These are phyloP conservation scores for Drusus annulatus DNA, from an alignment of 1,140 invertebrate species.

Conservation along the genomic window DNA sequence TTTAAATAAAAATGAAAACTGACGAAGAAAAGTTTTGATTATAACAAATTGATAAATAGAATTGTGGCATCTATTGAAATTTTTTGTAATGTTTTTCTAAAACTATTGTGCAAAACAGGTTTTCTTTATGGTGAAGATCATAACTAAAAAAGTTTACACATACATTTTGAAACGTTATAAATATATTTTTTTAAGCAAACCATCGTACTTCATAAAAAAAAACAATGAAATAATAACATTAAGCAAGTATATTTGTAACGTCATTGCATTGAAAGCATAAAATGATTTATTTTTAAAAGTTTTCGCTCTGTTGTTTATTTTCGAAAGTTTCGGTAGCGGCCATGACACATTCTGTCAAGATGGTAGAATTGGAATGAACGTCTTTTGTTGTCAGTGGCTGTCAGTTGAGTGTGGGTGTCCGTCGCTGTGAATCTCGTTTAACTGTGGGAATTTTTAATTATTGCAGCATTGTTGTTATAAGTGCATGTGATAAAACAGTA, in stretches of 20 bases:
- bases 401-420: slow-evolving; percentile 45
- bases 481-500: slow-evolving; percentile 27
- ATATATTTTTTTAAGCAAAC: no score
- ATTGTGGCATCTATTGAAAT: background rate
- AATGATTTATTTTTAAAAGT: background rate
- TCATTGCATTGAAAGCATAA: no score
- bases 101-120: background rate
- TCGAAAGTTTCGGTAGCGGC: slow-evolving; percentile 6
- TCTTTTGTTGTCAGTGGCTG: slow-evolving; percentile 56
- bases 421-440: slow-evolving; percentile 20
- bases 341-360: slow-evolving; percentile 48
- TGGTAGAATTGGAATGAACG: slow-evolving; percentile 40
- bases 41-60: no score
- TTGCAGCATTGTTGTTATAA: slow-evolving; percentile 4
- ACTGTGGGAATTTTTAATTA: slow-evolving; percentile 17
- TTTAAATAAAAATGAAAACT: no score
- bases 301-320: background rate
- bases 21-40: no score
- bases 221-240: no score
- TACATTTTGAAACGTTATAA: no score
- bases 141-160: no score
- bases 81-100: background rate
- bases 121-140: background rate
- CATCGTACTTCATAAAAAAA: no score
- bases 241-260: no score